Evolutionary conservation across 2,888 invertebrate species (phyloP), one percentile per base, ranked within the genome.

Genomic region (Drosophila quasianomalipes): DNA sequence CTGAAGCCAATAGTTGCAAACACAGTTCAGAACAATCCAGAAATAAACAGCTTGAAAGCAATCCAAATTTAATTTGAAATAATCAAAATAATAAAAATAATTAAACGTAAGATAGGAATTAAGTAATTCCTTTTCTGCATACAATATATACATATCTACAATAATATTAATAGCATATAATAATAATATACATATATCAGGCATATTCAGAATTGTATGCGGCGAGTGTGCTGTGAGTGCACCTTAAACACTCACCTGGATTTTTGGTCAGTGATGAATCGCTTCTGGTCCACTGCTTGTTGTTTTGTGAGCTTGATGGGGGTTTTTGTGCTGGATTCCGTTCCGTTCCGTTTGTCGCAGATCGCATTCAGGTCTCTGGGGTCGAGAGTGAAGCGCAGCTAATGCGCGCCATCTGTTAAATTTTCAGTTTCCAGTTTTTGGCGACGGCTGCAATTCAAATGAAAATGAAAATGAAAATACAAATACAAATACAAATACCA

Each of bases 371-470:
- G 26, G 26, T 67, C 85, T 83, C 85, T 74, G 76, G 85, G 83
- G 83, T 66, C 76, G 80, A 81, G 78, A 81, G 72, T 76, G 86
- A 87, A 78, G 86, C 86, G 86, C 82, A 78, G 75, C 89, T 90
- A 90, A 90, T 90, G 74, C 79, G 89, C 76, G 81, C 81, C 90
- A 90, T 90, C 90, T 90, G 90, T 90, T 90, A 78, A 88, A 84
- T 85, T 88, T 90, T 85, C 78, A 79, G 84, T 79, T 81, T 70
- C 55, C 74, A 80, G 74, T 70, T 74, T 64, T 66, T 70, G 66
- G 70, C 72, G 53, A 66, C 62, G 65, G 54, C 68, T 64, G 83
- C 69, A 70, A 63, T 66, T 65, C 61, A 55, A 75, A 60, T 66
- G 70, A 67, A 47, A 65, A 59, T 64, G 71, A 12, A 41, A 59